Conservation (phyloP, 2,797 vertebrate species). For the Hoplostethus mediterraneus region DNA sequence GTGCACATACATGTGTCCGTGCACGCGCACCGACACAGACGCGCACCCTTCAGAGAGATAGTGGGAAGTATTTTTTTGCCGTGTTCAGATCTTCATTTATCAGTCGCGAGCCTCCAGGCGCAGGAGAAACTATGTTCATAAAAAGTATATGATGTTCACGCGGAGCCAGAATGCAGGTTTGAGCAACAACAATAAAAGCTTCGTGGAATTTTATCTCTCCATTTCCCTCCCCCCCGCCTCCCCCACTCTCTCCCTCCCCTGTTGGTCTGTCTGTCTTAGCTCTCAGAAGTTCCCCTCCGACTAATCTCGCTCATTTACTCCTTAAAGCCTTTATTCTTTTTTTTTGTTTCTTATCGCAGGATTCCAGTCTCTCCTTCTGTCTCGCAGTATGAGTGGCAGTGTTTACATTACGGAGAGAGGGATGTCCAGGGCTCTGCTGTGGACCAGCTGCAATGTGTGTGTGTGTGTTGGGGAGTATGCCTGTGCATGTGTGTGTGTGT, state of each 20-base stretch:
- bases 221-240: conserved; percentile 15
- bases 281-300: conserved; percentile 40
- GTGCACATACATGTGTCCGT: conserved; percentile 53
- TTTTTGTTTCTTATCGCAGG: conserved; percentile 32
- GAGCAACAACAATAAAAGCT: conserved; percentile 73
- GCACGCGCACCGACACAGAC: conserved; percentile 6
- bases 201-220: conserved; percentile 62
- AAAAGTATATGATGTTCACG: conserved; percentile 67
- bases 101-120: conserved; percentile 45
- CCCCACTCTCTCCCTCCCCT: conserved; percentile 6
- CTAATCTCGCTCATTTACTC: conserved; percentile 68
- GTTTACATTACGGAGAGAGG: conserved; percentile 58
- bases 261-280: conserved; percentile 54
- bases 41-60: conserved; percentile 2
- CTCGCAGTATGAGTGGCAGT: conserved; percentile 53
- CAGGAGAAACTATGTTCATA: conserved; percentile 76
- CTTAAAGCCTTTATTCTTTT: conserved; percentile 45
- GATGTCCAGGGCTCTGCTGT: conserved; percentile 53
- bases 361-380: conserved; percentile 25
- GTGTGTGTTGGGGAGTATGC: conserved; percentile 39
- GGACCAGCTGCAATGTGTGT: conserved; percentile 59
- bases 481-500: conserved; percentile 2
- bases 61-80: conserved; percentile 18
- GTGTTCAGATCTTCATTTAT: conserved; percentile 60
- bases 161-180: conserved; percentile 74